Percentiles rank a stretch among this genome's conserved stretches.
These are phyloP conservation scores for Narcine bancroftii DNA, from an alignment of 2,113 vertebrate genomes.

Conservation along the genomic window DNA sequence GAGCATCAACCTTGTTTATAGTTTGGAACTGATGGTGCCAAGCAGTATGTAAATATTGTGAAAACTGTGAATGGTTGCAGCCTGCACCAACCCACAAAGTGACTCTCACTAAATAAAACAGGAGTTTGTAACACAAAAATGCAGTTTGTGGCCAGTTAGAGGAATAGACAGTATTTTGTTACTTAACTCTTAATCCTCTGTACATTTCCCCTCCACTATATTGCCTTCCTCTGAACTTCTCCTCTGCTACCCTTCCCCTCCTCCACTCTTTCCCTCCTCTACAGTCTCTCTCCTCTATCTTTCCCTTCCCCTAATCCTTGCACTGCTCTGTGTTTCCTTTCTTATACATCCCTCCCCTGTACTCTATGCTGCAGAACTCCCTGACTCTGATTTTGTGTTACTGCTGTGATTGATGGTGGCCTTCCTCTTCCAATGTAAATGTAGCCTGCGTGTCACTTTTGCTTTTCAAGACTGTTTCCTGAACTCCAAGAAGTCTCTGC, in stretches of 20 bases:
- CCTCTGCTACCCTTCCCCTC: too few relatives aligned
- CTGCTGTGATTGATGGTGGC: not conserved
- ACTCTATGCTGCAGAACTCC: not conserved
- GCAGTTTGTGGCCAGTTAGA: not conserved
- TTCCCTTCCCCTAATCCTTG: not conserved
- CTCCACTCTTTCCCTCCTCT: too few relatives aligned
- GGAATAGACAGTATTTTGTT: not conserved
- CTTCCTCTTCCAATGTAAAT: not conserved
- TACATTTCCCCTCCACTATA: not conserved
- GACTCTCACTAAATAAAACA: too few relatives aligned
- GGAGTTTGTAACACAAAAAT: too few relatives aligned
- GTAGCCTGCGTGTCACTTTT: not conserved
- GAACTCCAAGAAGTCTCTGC: not conserved
- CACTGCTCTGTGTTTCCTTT: not conserved
- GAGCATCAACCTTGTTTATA: too few relatives aligned
- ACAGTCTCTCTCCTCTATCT: not conserved
- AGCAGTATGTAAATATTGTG: too few relatives aligned
- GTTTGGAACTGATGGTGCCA: too few relatives aligned
- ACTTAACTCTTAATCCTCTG: not conserved
- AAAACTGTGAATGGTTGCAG: too few relatives aligned
- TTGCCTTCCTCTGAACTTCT: not conserved
- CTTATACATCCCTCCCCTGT: not conserved
- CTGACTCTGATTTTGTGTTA: not conserved
- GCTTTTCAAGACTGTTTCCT: not conserved
- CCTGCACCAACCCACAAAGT: too few relatives aligned